phyloP scores from a whole-genome alignment of 1,140 invertebrate genomes.

The Proales similis region DNA sequence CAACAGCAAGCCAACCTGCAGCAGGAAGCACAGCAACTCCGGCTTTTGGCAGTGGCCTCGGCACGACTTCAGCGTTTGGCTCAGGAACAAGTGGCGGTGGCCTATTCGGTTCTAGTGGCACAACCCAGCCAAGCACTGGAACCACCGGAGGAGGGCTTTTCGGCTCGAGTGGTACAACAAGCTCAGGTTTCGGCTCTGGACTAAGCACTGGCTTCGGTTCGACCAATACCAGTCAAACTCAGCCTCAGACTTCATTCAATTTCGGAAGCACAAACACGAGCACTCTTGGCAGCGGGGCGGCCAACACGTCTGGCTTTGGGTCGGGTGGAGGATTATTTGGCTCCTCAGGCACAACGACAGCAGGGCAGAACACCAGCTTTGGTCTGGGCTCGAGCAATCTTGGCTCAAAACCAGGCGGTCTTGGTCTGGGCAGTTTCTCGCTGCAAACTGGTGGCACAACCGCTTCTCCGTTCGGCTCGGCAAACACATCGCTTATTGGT shows the following conservation, averaged over 20 bases:
- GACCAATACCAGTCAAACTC: conserved; percentile 6
- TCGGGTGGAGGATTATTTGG: neutral
- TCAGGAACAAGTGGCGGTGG: neutral
- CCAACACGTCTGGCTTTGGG: too few species aligned
- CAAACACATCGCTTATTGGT: conserved; percentile 36
- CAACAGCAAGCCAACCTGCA: neutral
- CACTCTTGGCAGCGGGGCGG: conserved; percentile 5
- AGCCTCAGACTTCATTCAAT: too few species aligned
- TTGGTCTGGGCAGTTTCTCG: too few species aligned
- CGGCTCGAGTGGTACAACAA: conserved; percentile 7
- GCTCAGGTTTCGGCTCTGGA: too few species aligned
- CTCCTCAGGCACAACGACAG: neutral
- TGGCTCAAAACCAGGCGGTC: too few species aligned
- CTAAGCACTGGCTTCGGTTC: conserved; percentile 3
- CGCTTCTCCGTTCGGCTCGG: conserved; percentile 40
- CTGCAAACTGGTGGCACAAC: conserved; percentile 43
- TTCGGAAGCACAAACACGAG: too few species aligned
- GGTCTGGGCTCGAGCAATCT: too few species aligned
- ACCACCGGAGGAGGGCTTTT: conserved; percentile 39
- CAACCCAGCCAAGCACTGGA: conserved; percentile 33
- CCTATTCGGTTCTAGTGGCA: neutral
- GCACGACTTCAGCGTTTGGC: neutral
- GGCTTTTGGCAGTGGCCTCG: neutral
- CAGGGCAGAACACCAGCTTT: too few species aligned
- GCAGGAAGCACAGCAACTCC: too few species aligned